A percentile compares a stretch with the other conserved stretches of the same genome.
Evolutionary conservation across 2,113 vertebrate species (phyloP).

Genomic region (Eonycteris spelaea): DNA sequence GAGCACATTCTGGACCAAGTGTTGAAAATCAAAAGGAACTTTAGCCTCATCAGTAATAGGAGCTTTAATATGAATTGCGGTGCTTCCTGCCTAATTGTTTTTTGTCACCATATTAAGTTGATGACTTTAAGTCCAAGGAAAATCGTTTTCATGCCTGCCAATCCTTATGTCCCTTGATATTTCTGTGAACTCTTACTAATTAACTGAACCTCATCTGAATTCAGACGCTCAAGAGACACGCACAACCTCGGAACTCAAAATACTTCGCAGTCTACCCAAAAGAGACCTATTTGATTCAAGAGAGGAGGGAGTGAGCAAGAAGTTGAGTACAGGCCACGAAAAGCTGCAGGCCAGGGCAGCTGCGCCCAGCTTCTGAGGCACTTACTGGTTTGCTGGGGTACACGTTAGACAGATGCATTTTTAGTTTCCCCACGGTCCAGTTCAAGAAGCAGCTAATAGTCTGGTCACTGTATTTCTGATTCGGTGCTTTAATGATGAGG

Average conservation of each 20-base stretch:
- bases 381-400: constrained; percentile 96
- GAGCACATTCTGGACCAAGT: neutral
- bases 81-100: neutral
- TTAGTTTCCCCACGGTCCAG: constrained; percentile 96
- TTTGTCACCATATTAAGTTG: neutral
- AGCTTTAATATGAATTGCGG: neutral
- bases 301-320: neutral
- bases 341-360: neutral
- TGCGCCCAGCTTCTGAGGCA: constrained; percentile 36
- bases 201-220: constrained; percentile 44
- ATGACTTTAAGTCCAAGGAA: constrained; percentile 16
- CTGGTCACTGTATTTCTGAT: constrained; percentile 97
- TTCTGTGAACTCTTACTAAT: constrained; percentile 50
- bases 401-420: constrained; percentile 91
- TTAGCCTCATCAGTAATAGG: neutral
- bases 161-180: neutral
- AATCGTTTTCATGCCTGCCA: neutral
- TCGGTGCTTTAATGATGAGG: constrained; percentile 94
- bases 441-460: constrained; percentile 94
- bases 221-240: neutral
- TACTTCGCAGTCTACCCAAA: neutral
- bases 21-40: neutral
- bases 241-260: neutral
- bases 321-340: neutral
- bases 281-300: neutral